Conservation (phyloP, 1,140 invertebrate genomes). For the Neodiprion virginianus region DNA sequence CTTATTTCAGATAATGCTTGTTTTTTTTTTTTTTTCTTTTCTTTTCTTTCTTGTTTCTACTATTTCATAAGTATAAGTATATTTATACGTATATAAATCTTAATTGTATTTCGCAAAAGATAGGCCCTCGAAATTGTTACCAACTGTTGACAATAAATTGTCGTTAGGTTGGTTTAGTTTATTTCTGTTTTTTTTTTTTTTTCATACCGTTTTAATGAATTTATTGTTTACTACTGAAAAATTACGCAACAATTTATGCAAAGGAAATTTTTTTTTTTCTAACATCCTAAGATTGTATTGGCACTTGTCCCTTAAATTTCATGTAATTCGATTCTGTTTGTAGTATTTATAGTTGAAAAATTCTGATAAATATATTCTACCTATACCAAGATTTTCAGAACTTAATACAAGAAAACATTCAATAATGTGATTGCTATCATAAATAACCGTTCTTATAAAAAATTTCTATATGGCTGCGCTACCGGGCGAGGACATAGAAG, state of each 20-base stretch:
- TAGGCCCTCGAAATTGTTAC: too few relatives aligned
- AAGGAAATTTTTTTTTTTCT: neutral
- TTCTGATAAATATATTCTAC: neutral
- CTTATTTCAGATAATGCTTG: too few relatives aligned
- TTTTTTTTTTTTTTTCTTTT: too few relatives aligned
- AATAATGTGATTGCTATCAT: neutral
- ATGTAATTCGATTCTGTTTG: neutral
- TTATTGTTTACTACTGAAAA: too few relatives aligned
- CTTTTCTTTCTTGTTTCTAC: too few relatives aligned
- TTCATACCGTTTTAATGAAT: neutral
- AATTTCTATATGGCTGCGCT: neutral
- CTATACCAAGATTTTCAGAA: neutral
- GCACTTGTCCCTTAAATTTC: slow-evolving; percentile 2
- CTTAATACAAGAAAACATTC: neutral
- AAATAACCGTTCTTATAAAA: neutral
- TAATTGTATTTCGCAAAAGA: too few relatives aligned
- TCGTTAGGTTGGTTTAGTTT: neutral
- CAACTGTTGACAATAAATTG: too few relatives aligned
- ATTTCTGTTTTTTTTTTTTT: neutral
- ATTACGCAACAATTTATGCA: too few relatives aligned
- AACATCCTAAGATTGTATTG: neutral
- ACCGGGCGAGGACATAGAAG: neutral
- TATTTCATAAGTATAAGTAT: too few relatives aligned
- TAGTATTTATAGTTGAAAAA: neutral
- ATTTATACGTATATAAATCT: too few relatives aligned